Evolutionary conservation across 2,113 vertebrate genomes (phyloP).

Genomic region (Microtus richardsoni): DNA sequence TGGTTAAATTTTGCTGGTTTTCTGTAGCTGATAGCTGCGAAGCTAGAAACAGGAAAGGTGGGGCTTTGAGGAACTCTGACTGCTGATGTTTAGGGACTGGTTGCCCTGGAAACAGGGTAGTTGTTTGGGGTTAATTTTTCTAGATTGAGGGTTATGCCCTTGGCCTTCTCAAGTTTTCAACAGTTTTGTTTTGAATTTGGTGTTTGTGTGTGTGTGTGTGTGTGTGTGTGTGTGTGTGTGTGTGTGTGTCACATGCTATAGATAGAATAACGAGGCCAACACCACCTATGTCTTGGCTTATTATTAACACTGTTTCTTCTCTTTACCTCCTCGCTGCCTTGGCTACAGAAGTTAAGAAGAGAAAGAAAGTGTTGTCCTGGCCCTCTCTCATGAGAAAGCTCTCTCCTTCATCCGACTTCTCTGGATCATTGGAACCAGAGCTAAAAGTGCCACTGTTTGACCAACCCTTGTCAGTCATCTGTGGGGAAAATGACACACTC

Average conservation of each 20-base stretch:
- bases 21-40: not conserved
- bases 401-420: constrained; percentile 80
- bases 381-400: constrained; percentile 87
- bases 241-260: too few relatives aligned
- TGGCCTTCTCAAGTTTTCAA: constrained; percentile 39
- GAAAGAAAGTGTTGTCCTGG: constrained; percentile 88
- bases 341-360: constrained; percentile 89
- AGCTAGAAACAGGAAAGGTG: constrained; percentile 87
- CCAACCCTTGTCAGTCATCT: constrained; percentile 89
- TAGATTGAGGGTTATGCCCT: constrained; percentile 23
- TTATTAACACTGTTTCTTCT: not conserved
- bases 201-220: too few relatives aligned
- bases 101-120: constrained; percentile 77
- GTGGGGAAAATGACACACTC: constrained; percentile 87
- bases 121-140: constrained; percentile 71
- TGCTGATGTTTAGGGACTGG: constrained; percentile 73
- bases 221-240: too few relatives aligned
- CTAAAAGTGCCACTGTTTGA: constrained; percentile 90
- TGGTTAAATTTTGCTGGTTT: not conserved
- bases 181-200: not conserved
- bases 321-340: constrained; percentile 57
- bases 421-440: constrained; percentile 80
- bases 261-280: not conserved
- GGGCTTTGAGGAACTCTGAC: constrained; percentile 63
- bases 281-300: not conserved